Base-by-base conservation (phyloP, 2,888 invertebrate genomes). In the Conops quadrifasciatus region DNA sequence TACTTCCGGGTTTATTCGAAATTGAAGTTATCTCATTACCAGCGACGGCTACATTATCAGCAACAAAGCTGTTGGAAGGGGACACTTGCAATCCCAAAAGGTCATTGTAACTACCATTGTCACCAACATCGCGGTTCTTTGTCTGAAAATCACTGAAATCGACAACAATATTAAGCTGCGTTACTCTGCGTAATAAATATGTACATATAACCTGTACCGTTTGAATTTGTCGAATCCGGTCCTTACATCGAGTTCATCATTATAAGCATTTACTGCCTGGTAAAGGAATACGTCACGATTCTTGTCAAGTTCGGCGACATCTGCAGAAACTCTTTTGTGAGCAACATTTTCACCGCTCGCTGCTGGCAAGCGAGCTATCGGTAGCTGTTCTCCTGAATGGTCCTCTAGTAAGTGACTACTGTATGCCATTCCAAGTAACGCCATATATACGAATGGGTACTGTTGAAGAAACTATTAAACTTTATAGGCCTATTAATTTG, bases 361-460 rank as follows among this genome's bases (percentile, higher is more conserved):
- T 5, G 15, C 58, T 56, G 28, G 47, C 5, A 56, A 11, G 36
- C 56, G 58, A 24, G 62, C 49, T 19, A 62, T 66, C 1, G 72
- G 68, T 0, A 63, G 62, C 2, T 58, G 59, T 30, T 58, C 24
- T 15, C 4, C 28, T 15, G 75, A 62, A 16, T 72, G 71, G 24
- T 72, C 74, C 49, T 78, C 77, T 69, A 74, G 70, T 49, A 76
- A 63, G 3, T 76, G 77, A 73, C 73, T 75, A 15, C 75, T 75
- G 51, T 70, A 76, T 11, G 75, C 76, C 11, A 73, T 73, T 19
- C 75, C 75, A 16, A 76, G 74, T 26, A 75, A 72, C 53, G 75
- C 59, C 9, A 58, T 5, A 73, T 67, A 15, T 73, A 72, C 76
- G 76, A 58, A n/a, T 30, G 15, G 13, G 11, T 51, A 69, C 21